Evolutionary conservation across 2,888 invertebrate species (phyloP), one percentile per base, ranked within the genome.

Genomic region (Campopleginae sp.): DNA sequence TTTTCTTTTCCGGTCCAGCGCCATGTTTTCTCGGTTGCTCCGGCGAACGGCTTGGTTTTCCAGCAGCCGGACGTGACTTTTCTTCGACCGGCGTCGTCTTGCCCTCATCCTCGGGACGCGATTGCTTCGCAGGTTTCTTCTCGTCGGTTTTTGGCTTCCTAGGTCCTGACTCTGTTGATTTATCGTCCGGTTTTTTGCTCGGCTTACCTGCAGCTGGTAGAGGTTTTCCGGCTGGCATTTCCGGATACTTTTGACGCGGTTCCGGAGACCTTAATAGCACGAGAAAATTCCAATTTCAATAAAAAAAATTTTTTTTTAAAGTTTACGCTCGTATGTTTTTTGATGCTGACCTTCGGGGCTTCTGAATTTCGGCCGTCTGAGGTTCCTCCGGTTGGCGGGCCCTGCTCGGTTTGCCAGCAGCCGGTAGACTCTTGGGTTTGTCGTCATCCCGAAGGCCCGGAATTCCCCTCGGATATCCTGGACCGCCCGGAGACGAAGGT

Each of bases 391-490:
- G 77, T 68, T 88, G 88, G 70, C 81, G 85, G 14, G 92, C 89
- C 68, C 92, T 87, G 74, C 91, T 91, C 2, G 92, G 92, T 78
- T 92, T 93, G 0, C 92, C 92, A 74, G 91, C 91, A 5, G 92
- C 90, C 17, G 92, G 90, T 75, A 89, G 89, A 77, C 90, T 74
- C 77, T 91, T 93, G 3, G 91, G 89, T 86, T 91, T 92, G 72
- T 91, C 91, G 74, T 93, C 91, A 12, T 93, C 91, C 38, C 92
- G 88, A 10, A 92, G 89, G 23, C 91, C 90, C 2, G 93, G 92
- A 23, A 92, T 92, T 72, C 91, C 92, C 7, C 89, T 88, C 4
- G 91, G 91, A 86, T 90, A 90, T 38, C 91, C 91, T 5, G 91
- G 90, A 5, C 87, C 86, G 12, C 92, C 92, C 5, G 91, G 90